phyloP scores from a whole-genome alignment of 2,113 vertebrate species.

The Dicrurus megarhynchus region DNA sequence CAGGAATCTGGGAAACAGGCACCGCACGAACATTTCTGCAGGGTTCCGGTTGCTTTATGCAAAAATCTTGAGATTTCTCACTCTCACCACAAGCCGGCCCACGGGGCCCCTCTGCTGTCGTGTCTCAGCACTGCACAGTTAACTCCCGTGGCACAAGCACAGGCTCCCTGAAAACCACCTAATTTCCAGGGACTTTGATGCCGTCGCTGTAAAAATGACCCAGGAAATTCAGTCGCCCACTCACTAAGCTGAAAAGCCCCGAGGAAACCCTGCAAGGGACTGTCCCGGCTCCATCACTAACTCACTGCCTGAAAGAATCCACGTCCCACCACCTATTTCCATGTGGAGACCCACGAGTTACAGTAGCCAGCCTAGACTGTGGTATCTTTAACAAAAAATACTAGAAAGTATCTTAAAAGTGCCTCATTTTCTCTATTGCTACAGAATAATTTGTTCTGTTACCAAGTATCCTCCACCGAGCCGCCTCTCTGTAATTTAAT shows the following conservation, averaged over 20 bases:
- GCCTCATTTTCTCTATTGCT: background rate
- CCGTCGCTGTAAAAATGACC: background rate
- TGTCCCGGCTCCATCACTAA: fast-evolving
- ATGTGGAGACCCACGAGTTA: fast-evolving
- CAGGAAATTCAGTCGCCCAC: background rate
- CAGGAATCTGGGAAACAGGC: background rate
- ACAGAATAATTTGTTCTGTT: background rate
- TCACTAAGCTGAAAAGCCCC: background rate
- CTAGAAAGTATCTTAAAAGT: background rate
- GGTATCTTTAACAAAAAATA: background rate
- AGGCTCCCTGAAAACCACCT: fast-evolving
- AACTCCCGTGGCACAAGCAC: background rate
- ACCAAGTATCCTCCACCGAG: background rate
- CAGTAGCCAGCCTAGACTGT: background rate
- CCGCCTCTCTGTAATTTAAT: fast-evolving
- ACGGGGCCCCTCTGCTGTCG: conserved; percentile 24
- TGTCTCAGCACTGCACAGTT: background rate
- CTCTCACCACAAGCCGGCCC: background rate
- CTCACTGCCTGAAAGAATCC: background rate
- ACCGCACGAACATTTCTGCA: fast-evolving
- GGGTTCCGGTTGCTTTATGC: background rate
- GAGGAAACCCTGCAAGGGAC: background rate
- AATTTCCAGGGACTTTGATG: background rate
- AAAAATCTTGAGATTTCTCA: background rate
- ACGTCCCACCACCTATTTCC: fast-evolving